These are phyloP conservation scores for Formicarius rufipectus DNA, from an alignment of 2,113 vertebrate species.

Conservation along the genomic window DNA sequence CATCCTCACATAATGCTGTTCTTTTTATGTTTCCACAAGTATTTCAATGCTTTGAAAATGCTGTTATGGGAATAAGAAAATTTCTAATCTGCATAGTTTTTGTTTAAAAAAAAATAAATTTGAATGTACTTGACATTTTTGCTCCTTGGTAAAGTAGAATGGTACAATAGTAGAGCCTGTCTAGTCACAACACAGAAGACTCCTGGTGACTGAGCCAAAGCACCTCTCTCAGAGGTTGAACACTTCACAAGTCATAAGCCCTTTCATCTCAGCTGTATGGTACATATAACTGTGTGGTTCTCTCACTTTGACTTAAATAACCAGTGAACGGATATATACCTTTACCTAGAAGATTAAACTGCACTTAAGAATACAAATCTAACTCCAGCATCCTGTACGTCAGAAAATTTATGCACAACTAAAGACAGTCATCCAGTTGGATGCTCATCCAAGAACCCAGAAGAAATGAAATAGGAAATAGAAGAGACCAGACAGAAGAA, in stretches of 20 bases:
- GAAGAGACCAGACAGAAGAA: neutral
- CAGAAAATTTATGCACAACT: neutral
- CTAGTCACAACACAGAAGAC: neutral
- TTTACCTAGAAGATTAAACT: neutral
- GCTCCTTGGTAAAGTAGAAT: neutral
- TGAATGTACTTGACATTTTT: neutral
- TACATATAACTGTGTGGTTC: neutral
- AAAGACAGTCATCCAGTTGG: neutral
- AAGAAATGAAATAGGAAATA: neutral
- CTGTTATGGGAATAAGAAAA: neutral
- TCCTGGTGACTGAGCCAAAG: neutral
- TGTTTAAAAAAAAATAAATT: neutral
- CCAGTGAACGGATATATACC: neutral
- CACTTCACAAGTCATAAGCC: accelerated
- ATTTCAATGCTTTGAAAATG: neutral
- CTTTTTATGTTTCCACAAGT: neutral
- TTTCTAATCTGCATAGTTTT: neutral
- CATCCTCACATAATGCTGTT: neutral
- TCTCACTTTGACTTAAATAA: neutral
- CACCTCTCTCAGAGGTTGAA: neutral
- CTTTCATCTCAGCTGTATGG: neutral
- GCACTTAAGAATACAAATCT: neutral
- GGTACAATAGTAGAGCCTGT: neutral
- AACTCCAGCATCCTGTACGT: neutral
- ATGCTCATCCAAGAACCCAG: neutral